These are phyloP conservation scores for Helobdella robusta DNA, from an alignment of 2,888 invertebrate genomes.

Conservation along the genomic window DNA sequence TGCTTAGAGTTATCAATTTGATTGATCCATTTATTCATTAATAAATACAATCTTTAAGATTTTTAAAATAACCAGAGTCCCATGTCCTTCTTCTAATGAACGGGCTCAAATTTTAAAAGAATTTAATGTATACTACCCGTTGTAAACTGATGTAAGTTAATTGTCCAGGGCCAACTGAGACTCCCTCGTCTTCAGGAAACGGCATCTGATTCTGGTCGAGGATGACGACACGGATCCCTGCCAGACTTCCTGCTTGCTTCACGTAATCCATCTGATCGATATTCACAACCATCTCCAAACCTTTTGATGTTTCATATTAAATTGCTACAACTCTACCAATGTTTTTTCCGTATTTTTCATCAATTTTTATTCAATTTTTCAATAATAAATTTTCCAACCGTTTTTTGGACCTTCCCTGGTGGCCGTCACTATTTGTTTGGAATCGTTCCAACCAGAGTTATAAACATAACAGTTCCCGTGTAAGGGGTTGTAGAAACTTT, in stretches of 20 bases:
- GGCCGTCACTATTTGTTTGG: background rate
- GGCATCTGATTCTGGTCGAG: constrained; percentile 10
- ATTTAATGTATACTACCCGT: background rate
- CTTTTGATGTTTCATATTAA: background rate
- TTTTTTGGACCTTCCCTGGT: background rate
- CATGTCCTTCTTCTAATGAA: too few species aligned
- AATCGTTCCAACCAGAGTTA: constrained; percentile 32
- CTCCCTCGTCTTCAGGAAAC: constrained; percentile 24
- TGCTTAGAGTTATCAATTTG: too few species aligned
- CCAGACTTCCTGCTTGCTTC: constrained; percentile 7
- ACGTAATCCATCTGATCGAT: constrained; percentile 20
- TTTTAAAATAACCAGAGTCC: too few species aligned
- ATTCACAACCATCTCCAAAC: constrained; percentile 17
- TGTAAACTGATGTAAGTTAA: constrained; percentile 15
- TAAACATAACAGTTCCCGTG: constrained; percentile 31
- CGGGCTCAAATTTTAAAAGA: too few species aligned
- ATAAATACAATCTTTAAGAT: too few species aligned
- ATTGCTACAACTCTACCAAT: too few species aligned
- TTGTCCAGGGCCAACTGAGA: constrained; percentile 12
- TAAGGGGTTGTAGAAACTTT: constrained; percentile 29
- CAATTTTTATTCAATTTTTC: too few species aligned
- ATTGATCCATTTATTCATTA: too few species aligned
- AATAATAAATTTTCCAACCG: too few species aligned
- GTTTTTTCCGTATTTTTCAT: too few species aligned
- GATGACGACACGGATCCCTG: constrained; percentile 12